Evolutionary conservation across 2,113 vertebrate species (phyloP), one percentile per base, ranked within the genome.

Genomic region (Ptilorrhoa leucosticta): DNA sequence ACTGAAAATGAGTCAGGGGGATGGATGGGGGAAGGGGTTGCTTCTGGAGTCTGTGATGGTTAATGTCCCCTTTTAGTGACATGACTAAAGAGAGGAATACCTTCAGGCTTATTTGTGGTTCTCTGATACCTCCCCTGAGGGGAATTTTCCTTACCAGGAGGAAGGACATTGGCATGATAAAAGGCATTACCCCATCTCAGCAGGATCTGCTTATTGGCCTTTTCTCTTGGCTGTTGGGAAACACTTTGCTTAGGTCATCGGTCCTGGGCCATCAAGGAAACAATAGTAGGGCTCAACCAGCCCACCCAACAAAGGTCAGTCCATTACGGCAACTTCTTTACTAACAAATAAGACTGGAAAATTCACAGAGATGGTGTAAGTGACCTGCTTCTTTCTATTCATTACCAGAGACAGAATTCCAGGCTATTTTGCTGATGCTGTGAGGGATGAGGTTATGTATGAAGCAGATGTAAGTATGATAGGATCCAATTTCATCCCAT

Each of bases 131-230:
- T 40, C 5, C 24, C 11, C 17, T 40, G 20, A 40, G 11, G 10
- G 7, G 13, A 26, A 13, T 31, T 48, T 87, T 63, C 35, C 30
- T 31, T 64, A 18, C 9, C 0, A 1, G 31, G 13, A 35, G 33
- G 7, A 10, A 56, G 26, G 17, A 42, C 6, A 71, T 9, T 18
- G 9, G 7, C 35, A 48, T 42, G 48, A 64, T 48, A 31, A 35
- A 64, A 80, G 8, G 11, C 20, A 54, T 48, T 33, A 15, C 19
- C 11, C 20, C 6, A 18, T 7, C 26, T 88, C 48, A 40, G 21
- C 5, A 63, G 57, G 11, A 56, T 13, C 31, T 48, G 11, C 13
- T 56, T 31, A 10, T 22, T 1, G 0, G 4, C 5, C 4, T 14
- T 63, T 80, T 47, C 3, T 21, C 22, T 48, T 22, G 17, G 35